Base-by-base conservation (phyloP, 2,113 vertebrate species). In the Tretioscincus oriximinensis region DNA sequence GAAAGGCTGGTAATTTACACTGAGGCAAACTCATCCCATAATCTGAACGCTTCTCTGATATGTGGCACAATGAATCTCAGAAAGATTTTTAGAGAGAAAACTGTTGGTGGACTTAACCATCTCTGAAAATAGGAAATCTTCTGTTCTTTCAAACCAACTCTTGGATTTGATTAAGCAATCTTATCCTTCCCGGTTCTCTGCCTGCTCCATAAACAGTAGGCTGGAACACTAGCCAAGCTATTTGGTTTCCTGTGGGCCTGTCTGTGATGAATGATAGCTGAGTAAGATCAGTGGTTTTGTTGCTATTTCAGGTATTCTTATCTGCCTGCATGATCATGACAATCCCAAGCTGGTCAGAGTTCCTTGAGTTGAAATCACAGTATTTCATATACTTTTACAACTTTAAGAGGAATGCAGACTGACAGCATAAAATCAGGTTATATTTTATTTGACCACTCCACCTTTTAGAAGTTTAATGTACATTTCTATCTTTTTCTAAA, bases 171-270 rank as follows among this genome's bases (percentile, higher is more conserved):
- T 22, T 64, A 65, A 49, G 35, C 7, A 64, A 26, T 4, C 41
- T 65, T 80, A 64, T 73, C 61, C 63, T 65, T 71, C 31, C 67
- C 61, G 45, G n/a, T 80, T 28, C 51, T 54, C 64, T 64, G 41
- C 70, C 12, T 47, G 29, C 41, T 65, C 65, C 67, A 4, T 78
- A 77, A 77, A 67, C 16, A 29, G 18, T 66, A 9, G 35, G 31
- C 63, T 64, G 45, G 45, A 72, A 12, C 54, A 49, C 14, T 80
- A 72, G 60, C 45, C 60, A 65, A 76, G 21, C 64, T 63, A 31
- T 22, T 51, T 45, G 20, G 41, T 8, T 47, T 76, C 61, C 12
- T 76, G 7, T 45, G 11, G 24, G 7, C 63, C 69, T 49, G 9
- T 51, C 7, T 11, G 26, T 9, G n/a, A 54, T 20, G 65, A 47